Evolutionary conservation across 2,888 invertebrate genomes (phyloP), one percentile per base, ranked within the genome.

Genomic region (Eugnorisma glareosa): DNA sequence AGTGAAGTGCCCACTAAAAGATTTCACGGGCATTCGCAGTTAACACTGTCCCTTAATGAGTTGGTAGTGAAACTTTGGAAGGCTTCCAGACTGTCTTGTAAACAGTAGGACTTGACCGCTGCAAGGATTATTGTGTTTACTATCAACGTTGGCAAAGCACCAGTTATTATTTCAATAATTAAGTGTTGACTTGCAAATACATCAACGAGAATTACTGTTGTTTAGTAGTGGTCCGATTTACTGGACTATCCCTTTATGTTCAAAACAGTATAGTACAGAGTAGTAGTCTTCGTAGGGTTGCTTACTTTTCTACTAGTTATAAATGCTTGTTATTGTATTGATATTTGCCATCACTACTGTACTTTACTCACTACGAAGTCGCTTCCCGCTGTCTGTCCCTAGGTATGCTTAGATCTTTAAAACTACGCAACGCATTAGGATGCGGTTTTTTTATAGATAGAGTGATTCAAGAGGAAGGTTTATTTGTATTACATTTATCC

Each of bases 1-100:
- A 90, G 87, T 92, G 93, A 89, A 95, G 95, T 92, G 90, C 91
- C 90, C 93, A 93, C 92, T 92, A 92, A 94, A 94, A 94, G 92
- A 94, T 93, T 96, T 95, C 95, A 95, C 92, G 94, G 96, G 91
- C 94, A 93, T 93, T 92, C 92, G 84, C 93, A 92, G 94, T 95
- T 95, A 95, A 95, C 95, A 94, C 94, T 91, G 91, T 89, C 86
- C 91, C 90, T 88, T 96, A 96, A 96, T 95, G 95, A 96, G 94
- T 93, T 88, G 90, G 91, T 89, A 94, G 93, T 92, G 93, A 93
- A 94, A 94, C 94, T 94, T 95, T 96, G 96, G 96, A 95, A 88
- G 89, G 78, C 85, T 91, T 95, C 96, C 95, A 96, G 94, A 88
- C 88, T 90, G 91, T 90, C 93, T 93, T 91, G 94, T 94, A 95